Evolutionary conservation across 1,140 invertebrate species (phyloP), one percentile per base, ranked within the genome.

Genomic region (Habropoda laboriosa): DNA sequence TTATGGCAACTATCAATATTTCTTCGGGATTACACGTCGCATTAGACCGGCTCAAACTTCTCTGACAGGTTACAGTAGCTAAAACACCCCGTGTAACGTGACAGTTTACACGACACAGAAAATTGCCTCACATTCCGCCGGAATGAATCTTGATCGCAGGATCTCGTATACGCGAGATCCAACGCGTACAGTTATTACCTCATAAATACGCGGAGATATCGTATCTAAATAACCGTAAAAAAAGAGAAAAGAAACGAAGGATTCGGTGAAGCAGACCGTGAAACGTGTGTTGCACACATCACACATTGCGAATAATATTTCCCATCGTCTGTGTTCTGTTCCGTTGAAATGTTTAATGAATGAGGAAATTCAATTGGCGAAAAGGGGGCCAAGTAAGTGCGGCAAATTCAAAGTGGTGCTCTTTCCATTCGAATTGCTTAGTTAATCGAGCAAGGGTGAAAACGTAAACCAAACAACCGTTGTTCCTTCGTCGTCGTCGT

Each of bases 401-500:
- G 10, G 30, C 8, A 1, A 27, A 45, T 21, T 68, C 30, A 24
- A n/a, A 53, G 40, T 38, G 55, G 5, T 55, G 4, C 27, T 12
- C 13, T 4, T 42, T 38, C 27, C 5, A 16, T 35, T 42, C 53
- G 30, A 40, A 40, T 13, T 21, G 42, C 42, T 7, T 27, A 3
- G 66, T n/a, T 45, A 58, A 71, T 71, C 35, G 53, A 57, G 40
- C 40, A 30, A 38, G 66, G 42, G 40, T n/a, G 53, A 58, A 64
- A 64, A 75, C 30, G 53, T 58, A 64, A 64, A 75, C 30, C n/a
- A 35, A 70, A 30, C 27, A 18, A 55, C 66, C 72, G 53, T n/a
- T 38, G 49, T 55, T 32, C 32, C 42, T 42, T 24, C 66, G 8
- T 32, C 55, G 35, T 27, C 40, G 13, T 27, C 24, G 32, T n/a